phyloP scores from a whole-genome alignment of 2,113 vertebrate species.

The Laticauda colubrina region DNA sequence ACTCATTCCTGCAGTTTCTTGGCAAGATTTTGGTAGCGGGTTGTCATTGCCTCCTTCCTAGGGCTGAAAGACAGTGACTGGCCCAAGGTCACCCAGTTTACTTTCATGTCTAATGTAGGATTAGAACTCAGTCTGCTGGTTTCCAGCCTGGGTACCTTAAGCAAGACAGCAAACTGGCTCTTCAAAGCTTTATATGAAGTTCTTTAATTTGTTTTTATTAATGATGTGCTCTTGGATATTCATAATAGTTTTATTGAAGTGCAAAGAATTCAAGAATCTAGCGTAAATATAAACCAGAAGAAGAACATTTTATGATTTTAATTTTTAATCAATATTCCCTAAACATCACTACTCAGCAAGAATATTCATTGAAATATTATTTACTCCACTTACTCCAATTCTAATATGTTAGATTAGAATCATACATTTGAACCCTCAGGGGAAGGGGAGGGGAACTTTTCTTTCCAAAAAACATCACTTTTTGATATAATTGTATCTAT shows the following conservation, averaged over 20 bases:
- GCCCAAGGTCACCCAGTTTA: not conserved
- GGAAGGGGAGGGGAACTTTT: not conserved
- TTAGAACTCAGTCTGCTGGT: not conserved
- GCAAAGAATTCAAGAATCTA: not conserved
- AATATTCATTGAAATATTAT: not conserved
- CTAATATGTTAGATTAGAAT: not conserved
- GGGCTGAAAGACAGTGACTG: not conserved
- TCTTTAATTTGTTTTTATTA: not conserved
- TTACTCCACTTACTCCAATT: not conserved
- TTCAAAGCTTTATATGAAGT: not conserved
- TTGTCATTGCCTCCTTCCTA: not conserved
- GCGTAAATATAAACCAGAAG: not conserved
- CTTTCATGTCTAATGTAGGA: not conserved
- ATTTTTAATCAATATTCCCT: not conserved
- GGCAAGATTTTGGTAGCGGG: not conserved
- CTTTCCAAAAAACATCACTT: not conserved
- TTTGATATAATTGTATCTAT: not conserved
- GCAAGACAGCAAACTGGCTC: not conserved
- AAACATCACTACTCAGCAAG: not conserved
- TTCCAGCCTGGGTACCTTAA: not conserved
- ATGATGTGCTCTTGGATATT: not conserved
- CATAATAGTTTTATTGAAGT: not conserved
- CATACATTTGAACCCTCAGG: not conserved
- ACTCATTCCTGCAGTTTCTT: not conserved
- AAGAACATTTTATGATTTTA: not conserved